Evolutionary conservation across 53 echinoderm and acorn worm species (phyloP).

Genomic region (Paracentrotus lividus): DNA sequence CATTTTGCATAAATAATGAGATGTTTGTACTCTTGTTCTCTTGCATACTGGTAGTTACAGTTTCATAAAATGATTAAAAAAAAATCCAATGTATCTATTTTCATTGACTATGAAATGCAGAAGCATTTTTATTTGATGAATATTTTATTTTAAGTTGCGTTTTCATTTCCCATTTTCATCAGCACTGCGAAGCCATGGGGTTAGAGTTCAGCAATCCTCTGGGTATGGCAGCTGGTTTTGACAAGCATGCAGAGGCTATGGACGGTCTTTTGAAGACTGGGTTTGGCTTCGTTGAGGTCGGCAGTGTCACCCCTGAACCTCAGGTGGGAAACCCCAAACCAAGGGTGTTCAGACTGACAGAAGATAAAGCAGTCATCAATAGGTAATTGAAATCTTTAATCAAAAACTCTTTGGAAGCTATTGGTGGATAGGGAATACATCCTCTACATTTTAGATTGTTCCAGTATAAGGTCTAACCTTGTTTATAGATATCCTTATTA

Average conservation of each 20-base stretch:
- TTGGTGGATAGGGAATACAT: no score
- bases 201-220: slow-evolving; percentile 90
- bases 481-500: no score
- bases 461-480: no score
- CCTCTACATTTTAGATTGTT: no score
- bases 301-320: slow-evolving; percentile 96
- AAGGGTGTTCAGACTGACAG: slow-evolving; percentile 87
- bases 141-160: not conserved
- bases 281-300: slow-evolving; percentile 97
- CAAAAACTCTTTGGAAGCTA: no score
- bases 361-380: slow-evolving; percentile 93
- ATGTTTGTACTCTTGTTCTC: no score
- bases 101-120: no score
- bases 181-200: slow-evolving; percentile 86
- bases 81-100: no score
- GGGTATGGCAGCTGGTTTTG: slow-evolving; percentile 96
- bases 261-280: slow-evolving; percentile 90
- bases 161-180: not conserved
- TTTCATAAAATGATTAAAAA: no score
- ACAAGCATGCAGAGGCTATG: slow-evolving; percentile 98
- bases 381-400: no score
- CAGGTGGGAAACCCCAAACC: slow-evolving; percentile 96
- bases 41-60: no score
- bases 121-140: not conserved
- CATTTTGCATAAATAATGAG: no score